Percentiles rank a stretch among this genome's conserved stretches.
phyloP scores from a whole-genome alignment of 2,888 invertebrate species.

The Arenicola marina region DNA sequence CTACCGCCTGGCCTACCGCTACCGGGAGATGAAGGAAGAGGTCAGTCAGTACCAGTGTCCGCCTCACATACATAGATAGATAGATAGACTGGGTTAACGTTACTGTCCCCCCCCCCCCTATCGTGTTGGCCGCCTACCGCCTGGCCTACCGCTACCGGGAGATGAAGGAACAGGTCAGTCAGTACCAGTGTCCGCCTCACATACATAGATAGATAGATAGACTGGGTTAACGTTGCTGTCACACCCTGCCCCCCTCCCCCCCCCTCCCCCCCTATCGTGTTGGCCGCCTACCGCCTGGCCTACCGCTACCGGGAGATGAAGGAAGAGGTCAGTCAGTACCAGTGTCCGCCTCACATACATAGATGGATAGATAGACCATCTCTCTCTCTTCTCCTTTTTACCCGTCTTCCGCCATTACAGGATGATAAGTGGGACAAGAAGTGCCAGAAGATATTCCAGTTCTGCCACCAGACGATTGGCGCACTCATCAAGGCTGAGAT shows the following conservation, averaged over 20 bases:
- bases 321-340: constrained; percentile 74
- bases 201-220: too few species aligned
- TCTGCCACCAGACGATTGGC: constrained; percentile 93
- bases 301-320: constrained; percentile 78
- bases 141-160: constrained; percentile 83
- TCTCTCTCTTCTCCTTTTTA: too few species aligned
- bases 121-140: constrained; percentile 85
- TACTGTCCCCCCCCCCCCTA: too few species aligned
- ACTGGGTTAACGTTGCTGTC: too few species aligned
- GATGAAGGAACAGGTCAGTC: constrained; percentile 72
- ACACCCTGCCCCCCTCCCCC: too few species aligned
- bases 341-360: too few species aligned
- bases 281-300: constrained; percentile 83
- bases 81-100: too few species aligned
- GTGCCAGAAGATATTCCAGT: constrained; percentile 96
- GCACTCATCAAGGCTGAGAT: constrained; percentile 93
- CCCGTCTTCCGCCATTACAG: too few species aligned
- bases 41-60: constrained; percentile 65
- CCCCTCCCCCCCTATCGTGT: constrained; percentile 94
- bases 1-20: constrained; percentile 78
- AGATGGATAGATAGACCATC: too few species aligned
- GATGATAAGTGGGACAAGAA: constrained; percentile 99
- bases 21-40: constrained; percentile 76
- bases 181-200: too few species aligned
- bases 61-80: too few species aligned